phyloP scores from a whole-genome alignment of 2,888 invertebrate species.

The Zonitis immaculata region DNA sequence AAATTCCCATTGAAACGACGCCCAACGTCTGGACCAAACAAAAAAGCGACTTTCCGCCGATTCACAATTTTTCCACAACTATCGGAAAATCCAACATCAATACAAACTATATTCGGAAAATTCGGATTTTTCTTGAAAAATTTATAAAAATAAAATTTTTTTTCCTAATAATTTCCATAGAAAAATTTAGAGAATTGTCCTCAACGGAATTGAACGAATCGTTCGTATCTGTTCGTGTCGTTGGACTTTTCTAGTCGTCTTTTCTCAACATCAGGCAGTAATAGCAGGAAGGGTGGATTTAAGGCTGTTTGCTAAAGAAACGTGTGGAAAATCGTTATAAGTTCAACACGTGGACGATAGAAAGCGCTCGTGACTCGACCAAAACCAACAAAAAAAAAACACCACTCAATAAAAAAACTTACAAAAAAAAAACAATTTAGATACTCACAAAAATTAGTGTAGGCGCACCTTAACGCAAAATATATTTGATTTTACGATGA shows the following conservation, averaged over 20 bases:
- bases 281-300: conserved; percentile 3
- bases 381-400: no score
- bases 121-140: no score
- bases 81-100: not conserved
- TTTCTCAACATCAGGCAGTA: conserved; percentile 36
- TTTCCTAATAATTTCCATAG: no score
- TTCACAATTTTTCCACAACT: not conserved
- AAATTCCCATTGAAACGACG: conserved; percentile 16
- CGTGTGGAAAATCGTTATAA: conserved; percentile 26
- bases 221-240: conserved; percentile 23
- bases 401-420: no score
- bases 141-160: no score
- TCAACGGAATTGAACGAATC: conserved; percentile 31
- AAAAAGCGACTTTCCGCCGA: conserved; percentile 2
- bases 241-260: conserved; percentile 38
- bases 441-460: no score
- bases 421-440: no score
- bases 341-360: conserved; percentile 37
- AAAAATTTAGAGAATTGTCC: not conserved
- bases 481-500: no score
- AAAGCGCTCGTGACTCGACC: conserved; percentile 37
- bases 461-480: no score
- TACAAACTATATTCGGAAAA: no score
- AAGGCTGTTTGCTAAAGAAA: conserved; percentile 8
- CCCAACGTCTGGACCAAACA: conserved; percentile 11